Conservation (phyloP, 2,797 vertebrate species). For the Otolemur crassicaudatus region DNA sequence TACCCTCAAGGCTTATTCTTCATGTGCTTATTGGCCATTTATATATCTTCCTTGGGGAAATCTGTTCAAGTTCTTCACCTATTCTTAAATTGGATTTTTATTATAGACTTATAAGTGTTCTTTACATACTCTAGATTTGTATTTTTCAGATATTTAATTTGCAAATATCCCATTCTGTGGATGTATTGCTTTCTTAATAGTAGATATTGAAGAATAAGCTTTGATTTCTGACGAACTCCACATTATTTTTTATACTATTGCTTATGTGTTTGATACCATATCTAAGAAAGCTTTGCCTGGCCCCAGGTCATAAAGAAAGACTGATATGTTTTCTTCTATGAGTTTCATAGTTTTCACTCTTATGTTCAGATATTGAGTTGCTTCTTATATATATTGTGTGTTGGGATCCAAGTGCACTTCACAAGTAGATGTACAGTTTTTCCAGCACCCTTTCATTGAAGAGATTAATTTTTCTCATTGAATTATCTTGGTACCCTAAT, state of each 20-base stretch:
- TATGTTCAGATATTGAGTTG: background rate
- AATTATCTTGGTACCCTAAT: background rate
- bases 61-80: background rate
- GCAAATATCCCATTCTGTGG: background rate
- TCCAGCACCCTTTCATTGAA: background rate
- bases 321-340: background rate
- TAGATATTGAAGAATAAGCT: background rate
- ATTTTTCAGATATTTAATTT: background rate
- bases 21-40: background rate
- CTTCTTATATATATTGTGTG: background rate
- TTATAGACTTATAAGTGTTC: background rate
- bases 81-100: background rate
- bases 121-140: background rate
- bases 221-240: background rate
- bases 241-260: background rate
- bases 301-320: background rate
- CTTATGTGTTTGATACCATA: background rate
- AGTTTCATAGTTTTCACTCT: background rate
- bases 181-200: background rate
- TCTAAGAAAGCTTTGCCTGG: background rate
- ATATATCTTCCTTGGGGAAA: background rate
- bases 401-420: background rate
- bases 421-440: background rate
- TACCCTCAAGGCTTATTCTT: background rate
- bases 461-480: background rate